Percentiles rank a stretch among this genome's conserved stretches.
Conservation (phyloP, 2,888 invertebrate species). For the Phanerotoma sp. region DNA sequence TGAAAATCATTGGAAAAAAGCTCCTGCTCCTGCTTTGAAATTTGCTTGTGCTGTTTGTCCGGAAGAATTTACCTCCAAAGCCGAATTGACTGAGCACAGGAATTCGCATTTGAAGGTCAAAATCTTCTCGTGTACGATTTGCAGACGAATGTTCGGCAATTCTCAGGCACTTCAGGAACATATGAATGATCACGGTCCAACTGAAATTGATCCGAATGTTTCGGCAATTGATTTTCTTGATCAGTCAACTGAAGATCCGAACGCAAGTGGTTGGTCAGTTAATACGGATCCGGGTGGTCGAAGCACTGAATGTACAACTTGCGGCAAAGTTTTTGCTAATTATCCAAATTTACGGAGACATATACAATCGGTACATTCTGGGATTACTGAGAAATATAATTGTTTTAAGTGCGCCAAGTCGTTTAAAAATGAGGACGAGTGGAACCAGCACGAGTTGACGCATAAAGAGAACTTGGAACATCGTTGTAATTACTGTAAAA, state of each 20-base stretch:
- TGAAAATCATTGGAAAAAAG: slow-evolving; percentile 6
- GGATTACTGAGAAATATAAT: slow-evolving; percentile 56
- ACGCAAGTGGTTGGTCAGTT: slow-evolving; percentile 26
- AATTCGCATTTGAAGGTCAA: slow-evolving; percentile 69
- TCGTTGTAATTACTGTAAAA: slow-evolving; percentile 38
- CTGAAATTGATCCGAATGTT: slow-evolving; percentile 31
- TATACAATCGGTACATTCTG: slow-evolving; percentile 42
- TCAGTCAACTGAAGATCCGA: slow-evolving; percentile 10
- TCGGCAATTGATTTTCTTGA: slow-evolving; percentile 33
- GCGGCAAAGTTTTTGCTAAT: slow-evolving; percentile 62
- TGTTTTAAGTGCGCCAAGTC: slow-evolving; percentile 66
- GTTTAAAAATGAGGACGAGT: slow-evolving; percentile 64
- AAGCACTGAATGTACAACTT: slow-evolving; percentile 61
- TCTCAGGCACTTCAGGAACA: slow-evolving; percentile 58
- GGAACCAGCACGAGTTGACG: slow-evolving; percentile 64
- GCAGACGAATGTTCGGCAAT: slow-evolving; percentile 65
- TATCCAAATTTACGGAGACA: slow-evolving; percentile 49
- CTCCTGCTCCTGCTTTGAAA: slow-evolving; percentile 5
- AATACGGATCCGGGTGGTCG: slow-evolving; percentile 39
- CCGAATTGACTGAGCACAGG: slow-evolving; percentile 67
- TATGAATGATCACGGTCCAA: slow-evolving; percentile 50
- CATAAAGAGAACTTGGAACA: slow-evolving; percentile 36
- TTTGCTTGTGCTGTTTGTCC: slow-evolving; percentile 64
- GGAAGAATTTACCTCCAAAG: slow-evolving; percentile 56
- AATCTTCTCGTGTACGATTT: slow-evolving; percentile 64